Percentiles rank a stretch among this genome's conserved stretches.
Evolutionary conservation across 2,888 invertebrate species (phyloP).

Genomic region (Drosophila mulleri): DNA sequence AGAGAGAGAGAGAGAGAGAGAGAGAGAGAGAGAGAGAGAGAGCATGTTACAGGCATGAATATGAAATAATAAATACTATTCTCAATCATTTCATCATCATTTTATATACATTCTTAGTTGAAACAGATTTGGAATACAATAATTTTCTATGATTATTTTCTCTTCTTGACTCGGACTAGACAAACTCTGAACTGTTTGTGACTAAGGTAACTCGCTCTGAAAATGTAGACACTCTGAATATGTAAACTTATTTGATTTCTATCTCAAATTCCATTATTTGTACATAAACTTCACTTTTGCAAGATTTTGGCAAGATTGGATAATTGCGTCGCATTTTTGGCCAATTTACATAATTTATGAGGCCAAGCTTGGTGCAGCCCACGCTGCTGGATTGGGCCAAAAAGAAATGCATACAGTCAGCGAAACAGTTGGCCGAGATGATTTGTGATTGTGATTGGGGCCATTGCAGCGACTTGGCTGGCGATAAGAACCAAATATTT

Average conservation of each 20-base stretch:
- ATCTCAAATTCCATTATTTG: conserved; percentile 19
- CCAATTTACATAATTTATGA: conserved; percentile 73
- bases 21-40: too few relatives aligned
- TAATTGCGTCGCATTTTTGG: conserved; percentile 56
- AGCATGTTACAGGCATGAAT: too few relatives aligned
- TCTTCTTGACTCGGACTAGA: not conserved
- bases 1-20: too few relatives aligned
- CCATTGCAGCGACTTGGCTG: conserved; percentile 52
- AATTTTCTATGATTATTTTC: too few relatives aligned
- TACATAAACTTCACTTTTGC: not conserved
- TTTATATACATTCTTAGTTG: too few relatives aligned
- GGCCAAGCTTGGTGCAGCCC: conserved; percentile 45
- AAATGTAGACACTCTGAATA: not conserved
- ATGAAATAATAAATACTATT: too few relatives aligned
- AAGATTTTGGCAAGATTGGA: conserved; percentile 20
- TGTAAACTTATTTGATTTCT: not conserved
- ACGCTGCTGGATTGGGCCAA: conserved; percentile 26
- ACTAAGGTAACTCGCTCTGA: not conserved
- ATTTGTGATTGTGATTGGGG: conserved; percentile 80
- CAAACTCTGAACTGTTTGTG: not conserved
- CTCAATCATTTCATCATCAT: too few relatives aligned
- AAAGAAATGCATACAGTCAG: conserved; percentile 61
- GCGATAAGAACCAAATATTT: conserved; percentile 45
- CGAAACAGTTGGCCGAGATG: conserved; percentile 56
- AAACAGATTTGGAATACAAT: too few relatives aligned